These are phyloP conservation scores for Antitype chi DNA, from an alignment of 2,888 invertebrate genomes.

Conservation along the genomic window DNA sequence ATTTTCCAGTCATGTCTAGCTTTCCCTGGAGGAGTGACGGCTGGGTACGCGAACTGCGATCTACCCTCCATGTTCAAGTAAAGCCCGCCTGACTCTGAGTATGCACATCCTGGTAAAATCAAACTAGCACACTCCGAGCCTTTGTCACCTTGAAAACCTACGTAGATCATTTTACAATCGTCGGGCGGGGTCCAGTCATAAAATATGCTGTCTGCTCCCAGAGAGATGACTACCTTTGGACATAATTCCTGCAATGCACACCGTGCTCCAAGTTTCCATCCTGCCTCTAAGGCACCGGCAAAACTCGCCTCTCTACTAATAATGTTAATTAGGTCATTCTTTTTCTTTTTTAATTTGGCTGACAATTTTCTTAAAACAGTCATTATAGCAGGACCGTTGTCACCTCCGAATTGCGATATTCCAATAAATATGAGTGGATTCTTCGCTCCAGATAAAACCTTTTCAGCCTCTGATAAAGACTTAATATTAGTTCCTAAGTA, in stretches of 20 bases:
- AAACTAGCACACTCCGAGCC: slow-evolving; percentile 97
- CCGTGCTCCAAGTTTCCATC: slow-evolving; percentile 95
- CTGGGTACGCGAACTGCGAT: slow-evolving; percentile 96
- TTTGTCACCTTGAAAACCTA: slow-evolving; percentile 98
- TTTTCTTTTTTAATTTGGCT: slow-evolving; percentile 43
- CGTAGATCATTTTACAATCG: slow-evolving; percentile 95
- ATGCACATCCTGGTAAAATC: slow-evolving; percentile 98
- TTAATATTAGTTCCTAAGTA: slow-evolving; percentile 75
- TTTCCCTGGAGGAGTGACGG: slow-evolving; percentile 97
- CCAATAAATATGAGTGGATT: slow-evolving; percentile 84
- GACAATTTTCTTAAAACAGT: slow-evolving; percentile 65
- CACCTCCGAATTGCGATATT: slow-evolving; percentile 74
- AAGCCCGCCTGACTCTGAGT: slow-evolving; percentile 98
- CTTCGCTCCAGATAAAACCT: slow-evolving; percentile 72
- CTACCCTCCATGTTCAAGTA: slow-evolving; percentile 99
- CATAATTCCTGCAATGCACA: slow-evolving; percentile 90
- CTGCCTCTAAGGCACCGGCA: slow-evolving; percentile 98
- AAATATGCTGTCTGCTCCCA: slow-evolving; percentile 97
- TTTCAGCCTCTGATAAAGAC: slow-evolving; percentile 65
- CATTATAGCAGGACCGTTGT: slow-evolving; percentile 72
- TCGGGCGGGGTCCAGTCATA: slow-evolving; percentile 94
- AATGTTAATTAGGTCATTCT: slow-evolving; percentile 94
- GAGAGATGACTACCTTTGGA: slow-evolving; percentile 95
- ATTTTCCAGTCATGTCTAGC: slow-evolving; percentile 99
- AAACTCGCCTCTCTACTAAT: slow-evolving; percentile 97